phyloP scores from a whole-genome alignment of 2,888 invertebrate genomes.

The Crocallis elinguaria region DNA sequence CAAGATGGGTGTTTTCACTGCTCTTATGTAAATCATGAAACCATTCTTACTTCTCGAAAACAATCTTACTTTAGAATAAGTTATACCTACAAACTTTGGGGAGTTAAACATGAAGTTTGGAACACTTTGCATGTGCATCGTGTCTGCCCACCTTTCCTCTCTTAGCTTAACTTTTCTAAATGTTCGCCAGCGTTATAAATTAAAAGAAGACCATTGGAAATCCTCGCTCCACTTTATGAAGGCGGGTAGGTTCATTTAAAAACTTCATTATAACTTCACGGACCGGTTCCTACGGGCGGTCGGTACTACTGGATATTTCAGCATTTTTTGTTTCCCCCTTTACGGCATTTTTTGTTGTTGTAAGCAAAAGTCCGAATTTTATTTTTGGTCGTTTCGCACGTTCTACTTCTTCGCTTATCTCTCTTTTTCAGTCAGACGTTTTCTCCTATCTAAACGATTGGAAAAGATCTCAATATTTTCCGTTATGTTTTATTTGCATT shows the following conservation, averaged over 20 bases:
- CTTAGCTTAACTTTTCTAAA: conserved; percentile 34
- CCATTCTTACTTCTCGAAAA: conserved; percentile 8
- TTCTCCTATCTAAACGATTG: conserved; percentile 3
- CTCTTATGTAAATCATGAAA: conserved; percentile 18
- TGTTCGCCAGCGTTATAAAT: conserved; percentile 51
- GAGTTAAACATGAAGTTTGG: conserved; percentile 15
- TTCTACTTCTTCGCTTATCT: background rate
- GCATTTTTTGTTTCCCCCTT: conserved; percentile 37
- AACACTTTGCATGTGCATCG: conserved; percentile 26
- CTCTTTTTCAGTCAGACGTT: background rate
- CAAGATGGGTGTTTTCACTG: background rate
- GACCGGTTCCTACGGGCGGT: conserved; percentile 41
- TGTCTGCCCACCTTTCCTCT: conserved; percentile 19
- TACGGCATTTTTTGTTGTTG: conserved; percentile 26
- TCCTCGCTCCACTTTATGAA: conserved; percentile 56
- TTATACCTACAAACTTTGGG: conserved; percentile 12
- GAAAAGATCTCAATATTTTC: conserved; percentile 3
- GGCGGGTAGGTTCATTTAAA: conserved; percentile 64
- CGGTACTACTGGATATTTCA: conserved; percentile 36
- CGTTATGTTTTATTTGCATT: conserved; percentile 19
- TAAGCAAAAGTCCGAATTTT: conserved; percentile 35
- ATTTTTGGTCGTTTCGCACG: conserved; percentile 21
- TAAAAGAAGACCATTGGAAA: conserved; percentile 64
- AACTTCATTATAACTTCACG: conserved; percentile 69
- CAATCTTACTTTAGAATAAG: conserved; percentile 20